Base-by-base conservation (phyloP, 1,140 invertebrate genomes). In the Lithobius niger region DNA sequence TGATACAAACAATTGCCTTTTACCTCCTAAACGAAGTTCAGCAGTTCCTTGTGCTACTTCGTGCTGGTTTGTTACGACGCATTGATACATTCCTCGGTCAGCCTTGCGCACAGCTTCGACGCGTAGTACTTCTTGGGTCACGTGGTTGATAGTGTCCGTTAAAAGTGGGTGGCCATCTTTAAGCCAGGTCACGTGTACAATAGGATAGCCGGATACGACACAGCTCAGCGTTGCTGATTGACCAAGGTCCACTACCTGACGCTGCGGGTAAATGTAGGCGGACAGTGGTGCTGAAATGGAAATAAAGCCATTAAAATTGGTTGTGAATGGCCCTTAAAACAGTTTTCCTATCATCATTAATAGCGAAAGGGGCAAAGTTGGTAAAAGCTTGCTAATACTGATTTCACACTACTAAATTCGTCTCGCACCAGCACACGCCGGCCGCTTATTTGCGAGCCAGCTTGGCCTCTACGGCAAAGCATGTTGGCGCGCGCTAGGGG, bases 31-130 rank as follows among this genome's bases (percentile, higher is more conserved):
- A 63, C 82, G 77, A 24, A 91, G 74, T 70, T 88, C 84, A 0
- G 83, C 82, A 0, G 84, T 77, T 15, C 82, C 86, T 67, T 90
- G 86, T 18, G 82, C 82, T 1, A 81, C 84, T 61, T 88, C 84
- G 6, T 81, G 78, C 60, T 86, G 82, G 21, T 82, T 77, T 52
- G 57, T 55, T 1, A 68, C 84, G 58, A 90, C 77, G 60, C 76
- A 77, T 59, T 77, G 76, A 69, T 89, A 90, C 83, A 90, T 89
- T 56, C 87, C 87, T 47, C 67, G 62, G 57, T 73, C 72, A 21
- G 65, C 52, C 21, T 68, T 57, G 26, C 62, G 58, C 0, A 74
- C 66, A 1, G 63, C 56, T 0, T 59, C 52, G 4, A 74, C 66
- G 36, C 66, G 61, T 15, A 74, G 59, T n/a, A 64, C 54, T n/a